These are phyloP conservation scores for Aproaerema taeniolella DNA, from an alignment of 2,888 invertebrate species.

Conservation along the genomic window DNA sequence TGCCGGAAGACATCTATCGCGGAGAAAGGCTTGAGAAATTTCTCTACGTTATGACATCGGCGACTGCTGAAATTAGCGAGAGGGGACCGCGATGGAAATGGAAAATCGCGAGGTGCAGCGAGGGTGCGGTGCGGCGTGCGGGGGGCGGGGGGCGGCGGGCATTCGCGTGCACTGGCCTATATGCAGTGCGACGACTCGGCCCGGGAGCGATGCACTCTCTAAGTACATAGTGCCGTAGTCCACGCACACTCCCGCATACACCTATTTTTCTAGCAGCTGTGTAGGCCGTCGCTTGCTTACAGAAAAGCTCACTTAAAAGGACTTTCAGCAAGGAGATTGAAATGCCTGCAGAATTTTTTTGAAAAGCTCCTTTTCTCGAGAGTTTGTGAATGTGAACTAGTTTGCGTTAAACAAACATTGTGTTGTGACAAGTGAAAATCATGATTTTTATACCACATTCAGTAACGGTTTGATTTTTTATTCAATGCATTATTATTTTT, in stretches of 20 bases:
- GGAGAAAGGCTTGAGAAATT: slow-evolving; percentile 61
- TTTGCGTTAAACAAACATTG: too few relatives aligned
- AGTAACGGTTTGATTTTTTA: too few relatives aligned
- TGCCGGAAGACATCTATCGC: slow-evolving; percentile 45
- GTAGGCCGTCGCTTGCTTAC: slow-evolving; percentile 37
- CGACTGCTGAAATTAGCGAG: slow-evolving; percentile 58
- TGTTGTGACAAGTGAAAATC: too few relatives aligned
- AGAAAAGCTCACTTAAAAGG: slow-evolving; percentile 56
- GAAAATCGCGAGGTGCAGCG: slow-evolving; percentile 67
- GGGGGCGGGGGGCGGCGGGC: slow-evolving; percentile 39
- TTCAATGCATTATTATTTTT: too few relatives aligned
- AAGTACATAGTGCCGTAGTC: slow-evolving; percentile 67
- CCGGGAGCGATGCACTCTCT: slow-evolving; percentile 75
- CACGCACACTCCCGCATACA: slow-evolving; percentile 62
- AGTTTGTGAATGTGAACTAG: too few relatives aligned
- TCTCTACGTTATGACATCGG: slow-evolving; percentile 55
- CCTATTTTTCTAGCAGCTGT: slow-evolving; percentile 61
- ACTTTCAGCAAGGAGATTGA: slow-evolving; percentile 57
- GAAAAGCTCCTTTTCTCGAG: slow-evolving; percentile 7
- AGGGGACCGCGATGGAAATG: slow-evolving; percentile 60
- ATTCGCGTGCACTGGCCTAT: slow-evolving; percentile 77
- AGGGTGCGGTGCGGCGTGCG: slow-evolving; percentile 21
- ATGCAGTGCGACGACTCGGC: slow-evolving; percentile 76
- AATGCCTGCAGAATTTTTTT: slow-evolving; percentile 28
- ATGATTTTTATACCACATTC: too few relatives aligned